Evolutionary conservation across 1,140 invertebrate species (phyloP).

Genomic region (Solenopsis invicta): DNA sequence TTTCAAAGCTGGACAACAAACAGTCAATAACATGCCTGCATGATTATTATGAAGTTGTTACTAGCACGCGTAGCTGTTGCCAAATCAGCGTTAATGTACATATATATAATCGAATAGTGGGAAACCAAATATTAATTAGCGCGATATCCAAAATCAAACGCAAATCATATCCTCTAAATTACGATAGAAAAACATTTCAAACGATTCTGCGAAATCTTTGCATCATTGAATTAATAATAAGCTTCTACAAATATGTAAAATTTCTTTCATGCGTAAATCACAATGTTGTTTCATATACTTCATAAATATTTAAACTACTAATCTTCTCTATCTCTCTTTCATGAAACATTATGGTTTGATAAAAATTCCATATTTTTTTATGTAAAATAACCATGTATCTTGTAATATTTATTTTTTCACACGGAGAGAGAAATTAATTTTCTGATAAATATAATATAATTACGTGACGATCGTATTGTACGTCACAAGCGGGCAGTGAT

Average conservation of each 20-base stretch:
- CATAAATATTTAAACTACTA: not conserved
- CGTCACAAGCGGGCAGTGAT: slow-evolving; percentile 29
- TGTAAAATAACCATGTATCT: not conserved
- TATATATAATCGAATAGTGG: not conserved
- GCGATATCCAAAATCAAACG: not conserved
- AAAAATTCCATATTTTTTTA: slow-evolving; percentile 10
- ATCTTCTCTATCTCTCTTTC: not conserved
- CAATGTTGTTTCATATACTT: not conserved
- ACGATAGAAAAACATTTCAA: not conserved
- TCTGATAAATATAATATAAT: not conserved
- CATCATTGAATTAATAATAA: not conserved
- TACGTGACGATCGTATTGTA: slow-evolving; percentile 13
- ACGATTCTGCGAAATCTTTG: not conserved
- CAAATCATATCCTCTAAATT: not conserved
- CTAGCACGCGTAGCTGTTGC: not conserved
- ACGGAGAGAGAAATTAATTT: slow-evolving; percentile 10
- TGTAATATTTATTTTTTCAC: not conserved
- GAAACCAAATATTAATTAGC: not conserved
- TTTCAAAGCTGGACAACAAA: slow-evolving; percentile 41
- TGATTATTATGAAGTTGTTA: slow-evolving; percentile 38
- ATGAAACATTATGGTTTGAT: not conserved
- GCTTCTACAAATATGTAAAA: not conserved
- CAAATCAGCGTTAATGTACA: not conserved
- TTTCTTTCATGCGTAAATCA: not conserved
- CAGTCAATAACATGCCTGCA: not conserved